Evolutionary conservation across 2,113 vertebrate species (phyloP).

Genomic region (Ginglymostoma cirratum): DNA sequence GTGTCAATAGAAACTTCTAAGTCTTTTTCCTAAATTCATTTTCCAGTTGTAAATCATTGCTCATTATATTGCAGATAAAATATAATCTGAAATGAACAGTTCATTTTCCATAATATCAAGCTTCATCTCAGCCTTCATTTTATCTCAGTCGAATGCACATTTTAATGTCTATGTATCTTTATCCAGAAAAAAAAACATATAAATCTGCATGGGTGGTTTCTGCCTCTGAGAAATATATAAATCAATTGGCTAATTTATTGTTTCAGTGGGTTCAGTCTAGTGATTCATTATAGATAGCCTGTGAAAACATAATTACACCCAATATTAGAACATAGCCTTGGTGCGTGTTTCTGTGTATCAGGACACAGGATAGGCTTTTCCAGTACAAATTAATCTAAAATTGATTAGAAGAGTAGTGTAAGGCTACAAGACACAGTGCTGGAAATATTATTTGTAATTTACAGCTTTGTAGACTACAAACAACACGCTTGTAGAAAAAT

Average conservation of each 20-base stretch:
- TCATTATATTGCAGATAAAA: not conserved
- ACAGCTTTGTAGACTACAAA: not conserved
- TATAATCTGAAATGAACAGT: constrained; percentile 20
- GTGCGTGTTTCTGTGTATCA: not conserved
- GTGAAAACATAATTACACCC: constrained; percentile 24
- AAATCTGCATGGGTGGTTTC: not conserved
- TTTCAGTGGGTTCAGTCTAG: not conserved
- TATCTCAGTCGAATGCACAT: not conserved
- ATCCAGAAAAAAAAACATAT: not conserved
- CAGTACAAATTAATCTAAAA: constrained; percentile 14
- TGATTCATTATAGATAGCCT: constrained; percentile 8
- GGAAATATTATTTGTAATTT: not conserved
- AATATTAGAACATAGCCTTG: not conserved
- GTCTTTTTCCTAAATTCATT: not conserved
- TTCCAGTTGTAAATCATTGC: not conserved
- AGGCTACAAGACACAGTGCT: not conserved
- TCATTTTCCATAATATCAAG: constrained; percentile 23
- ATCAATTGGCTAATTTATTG: constrained; percentile 4
- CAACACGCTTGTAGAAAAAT: not conserved
- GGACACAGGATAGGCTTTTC: not conserved
- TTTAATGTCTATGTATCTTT: not conserved
- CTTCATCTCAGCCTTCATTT: not conserved
- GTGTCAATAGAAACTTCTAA: not conserved
- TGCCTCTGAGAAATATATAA: constrained; percentile 4
- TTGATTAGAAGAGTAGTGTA: not conserved